Evolutionary conservation across 2,797 vertebrate genomes (phyloP).

Genomic region (Nannoperca australis): DNA sequence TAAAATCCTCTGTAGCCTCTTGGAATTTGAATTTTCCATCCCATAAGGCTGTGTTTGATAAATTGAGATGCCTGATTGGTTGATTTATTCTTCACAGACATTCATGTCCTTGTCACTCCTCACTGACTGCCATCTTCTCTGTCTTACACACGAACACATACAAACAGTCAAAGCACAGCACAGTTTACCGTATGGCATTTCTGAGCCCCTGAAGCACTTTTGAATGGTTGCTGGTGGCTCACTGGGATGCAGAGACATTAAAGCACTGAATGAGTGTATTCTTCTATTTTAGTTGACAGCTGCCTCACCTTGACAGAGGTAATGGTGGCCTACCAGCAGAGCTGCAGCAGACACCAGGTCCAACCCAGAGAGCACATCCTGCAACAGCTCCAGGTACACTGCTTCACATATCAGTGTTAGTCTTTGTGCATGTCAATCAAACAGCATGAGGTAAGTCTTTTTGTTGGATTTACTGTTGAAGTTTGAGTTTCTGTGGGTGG

Average conservation of each 20-base stretch:
- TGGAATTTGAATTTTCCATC: slow-evolving; percentile 51
- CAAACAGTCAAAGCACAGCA: slow-evolving; percentile 16
- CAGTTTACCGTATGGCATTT: slow-evolving; percentile 64
- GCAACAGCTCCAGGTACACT: slow-evolving; percentile 84
- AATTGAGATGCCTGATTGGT: slow-evolving; percentile 59
- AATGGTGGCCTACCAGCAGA: slow-evolving; percentile 80
- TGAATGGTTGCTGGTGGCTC: slow-evolving; percentile 54
- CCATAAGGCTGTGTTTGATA: slow-evolving; percentile 50
- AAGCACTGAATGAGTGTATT: slow-evolving; percentile 54
- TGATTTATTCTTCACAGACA: slow-evolving; percentile 64
- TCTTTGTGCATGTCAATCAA: slow-evolving; percentile 20
- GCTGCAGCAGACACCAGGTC: slow-evolving; percentile 83
- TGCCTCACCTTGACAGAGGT: slow-evolving; percentile 81
- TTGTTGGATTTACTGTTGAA: slow-evolving; percentile 4
- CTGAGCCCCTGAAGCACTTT: slow-evolving; percentile 57
- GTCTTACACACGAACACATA: slow-evolving; percentile 28
- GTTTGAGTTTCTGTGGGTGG: slow-evolving; percentile 11
- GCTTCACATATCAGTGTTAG: not conserved
- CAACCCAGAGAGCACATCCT: slow-evolving; percentile 77
- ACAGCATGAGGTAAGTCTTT: not conserved
- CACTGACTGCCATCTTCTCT: slow-evolving; percentile 44
- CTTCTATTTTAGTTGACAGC: slow-evolving; percentile 78
- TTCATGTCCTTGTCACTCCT: slow-evolving; percentile 59
- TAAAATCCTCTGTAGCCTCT: slow-evolving; percentile 40
- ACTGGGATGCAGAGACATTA: slow-evolving; percentile 63